Evolutionary conservation across 2,113 vertebrate genomes (phyloP), one percentile per base, ranked within the genome.

Genomic region (Pipra filicauda): DNA sequence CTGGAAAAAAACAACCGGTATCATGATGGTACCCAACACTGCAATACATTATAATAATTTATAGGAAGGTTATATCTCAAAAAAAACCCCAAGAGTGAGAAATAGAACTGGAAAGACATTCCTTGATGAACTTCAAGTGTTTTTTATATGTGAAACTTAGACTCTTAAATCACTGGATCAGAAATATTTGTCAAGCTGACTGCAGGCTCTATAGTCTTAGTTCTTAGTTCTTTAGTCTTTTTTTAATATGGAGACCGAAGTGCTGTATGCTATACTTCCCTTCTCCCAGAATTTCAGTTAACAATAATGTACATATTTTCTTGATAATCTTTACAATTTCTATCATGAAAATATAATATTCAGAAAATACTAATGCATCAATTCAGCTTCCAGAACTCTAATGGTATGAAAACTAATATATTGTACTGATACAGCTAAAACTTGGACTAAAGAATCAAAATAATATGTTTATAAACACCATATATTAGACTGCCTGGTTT

Each of bases 401-500:
- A 82, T 24, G n/a, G 33, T 17, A 17, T 3, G 26, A 70, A 26
- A 9, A 27, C 26, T 54, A 88, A 83, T 41, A 74, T 33, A 72
- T 39, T 37, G 55, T 61, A 93, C 51, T 64, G 44, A 72, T 76
- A 26, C 17, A 87, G 31, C 44, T 16, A 82, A 89, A 88, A 62
- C 11, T 57, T 66, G 71, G 54, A 41, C 82, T 44, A 27, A 62
- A 86, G 73, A 90, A 93, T 70, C 54, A 78, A 92, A 96, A 55
- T 41, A 91, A 91, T 94, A 79, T 46, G 69, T 71, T 93, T 73
- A 37, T 91, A 86, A 96, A 93, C 90, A 75, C 91, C 92, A 79
- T 94, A 74, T 27, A 88, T 96, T 57, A 94, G 37, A 66, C 43
- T 76, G 79, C 87, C 89, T 74, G 61, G 62, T 71, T 54, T 66